Evolutionary conservation across 2,888 invertebrate species (phyloP), one percentile per base, ranked within the genome.

Genomic region (Phlogophora meticulosa): DNA sequence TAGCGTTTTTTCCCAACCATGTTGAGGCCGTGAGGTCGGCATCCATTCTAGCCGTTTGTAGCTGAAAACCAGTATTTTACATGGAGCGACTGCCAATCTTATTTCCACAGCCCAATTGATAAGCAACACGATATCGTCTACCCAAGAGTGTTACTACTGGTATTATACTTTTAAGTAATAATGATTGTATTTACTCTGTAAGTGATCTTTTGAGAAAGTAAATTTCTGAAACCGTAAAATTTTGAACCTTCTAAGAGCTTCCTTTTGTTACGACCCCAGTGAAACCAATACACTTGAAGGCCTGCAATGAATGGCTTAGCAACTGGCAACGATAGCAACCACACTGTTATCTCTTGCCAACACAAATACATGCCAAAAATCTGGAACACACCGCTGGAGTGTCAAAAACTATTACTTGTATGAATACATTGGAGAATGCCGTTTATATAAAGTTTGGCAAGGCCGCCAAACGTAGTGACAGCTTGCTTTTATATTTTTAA

Each of bases 381-480:
- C 32, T 22, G n/a, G 7, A 42, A 24, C 34, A 46, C 22, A 46
- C 34, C n/a, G 42, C 45, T 42, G 45, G 36, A 51, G 62, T 34
- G 55, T 56, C 55, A 63, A 62, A 75, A 75, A 69, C 45, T 34
- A 75, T 72, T 62, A 43, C 51, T 57, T 56, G 22, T 72, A 75
- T 72, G 62, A 72, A 72, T 72, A 75, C 46, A 69, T 72, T 75
- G 55, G n/a, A 57, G 51, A 40, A 61, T 45, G 15, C 11, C 48
- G 48, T 60, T 40, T 51, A 28, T 40, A 45, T 40, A 42, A 43
- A 43, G 38, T 40, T 74, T 74, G 75, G 72, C 75, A 60, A 60
- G 40, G 22, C n/a, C 1, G 4, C 52, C 48, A 60, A 43, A 40
- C 53, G 0, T 65, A 40, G 24, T 34, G 38, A 36, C 40, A 36